Evolutionary conservation across 2,797 vertebrate genomes (phyloP), one percentile per base, ranked within the genome.

Genomic region (Nannoperca obscura): DNA sequence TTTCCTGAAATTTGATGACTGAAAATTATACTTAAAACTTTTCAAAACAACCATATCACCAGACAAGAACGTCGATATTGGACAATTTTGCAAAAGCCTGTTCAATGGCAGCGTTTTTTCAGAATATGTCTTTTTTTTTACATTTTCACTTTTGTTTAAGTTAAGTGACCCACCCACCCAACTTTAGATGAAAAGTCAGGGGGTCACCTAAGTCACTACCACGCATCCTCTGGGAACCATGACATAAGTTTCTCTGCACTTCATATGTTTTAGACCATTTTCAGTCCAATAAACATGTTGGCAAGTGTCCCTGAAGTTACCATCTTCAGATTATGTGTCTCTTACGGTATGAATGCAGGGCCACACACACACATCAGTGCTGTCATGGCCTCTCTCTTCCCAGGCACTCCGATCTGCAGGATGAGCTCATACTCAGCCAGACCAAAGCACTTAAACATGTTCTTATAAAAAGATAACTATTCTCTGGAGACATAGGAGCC

Each of bases 391-490:
- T 54, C 54, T 81, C 81, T 83, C 80, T 62, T 82, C 49, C 66
- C 72, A 54, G 22, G 30, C 64, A 10, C 77, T 79, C 78, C 19
- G 65, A 71, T 87, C 77, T 71, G 62, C 71, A 71, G 76, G 87
- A 86, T 89, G 87, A 94, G 86, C 86, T 93, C 91, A 93, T 86
- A 5, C 67, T 78, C 53, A 30, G 34, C 61, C 87, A 81, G 74
- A 77, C 78, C 81, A 81, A 83, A 91, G 76, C 79, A 62, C 72
- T 89, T 86, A 44, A 85, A 83, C 78, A 86, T 89, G 83, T 79
- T 81, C 82, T 78, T 84, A 89, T 87, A 75, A 91, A 91, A 88
- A 80, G 73, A 91, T 82, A 83, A 87, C 61, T 74, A 47, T 80
- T 66, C 82, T 74, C 70, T 20, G 6, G 75, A 58, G 85, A 65